Conservation (phyloP, 2,888 invertebrate genomes). For the Bembecia ichneumoniformis region DNA sequence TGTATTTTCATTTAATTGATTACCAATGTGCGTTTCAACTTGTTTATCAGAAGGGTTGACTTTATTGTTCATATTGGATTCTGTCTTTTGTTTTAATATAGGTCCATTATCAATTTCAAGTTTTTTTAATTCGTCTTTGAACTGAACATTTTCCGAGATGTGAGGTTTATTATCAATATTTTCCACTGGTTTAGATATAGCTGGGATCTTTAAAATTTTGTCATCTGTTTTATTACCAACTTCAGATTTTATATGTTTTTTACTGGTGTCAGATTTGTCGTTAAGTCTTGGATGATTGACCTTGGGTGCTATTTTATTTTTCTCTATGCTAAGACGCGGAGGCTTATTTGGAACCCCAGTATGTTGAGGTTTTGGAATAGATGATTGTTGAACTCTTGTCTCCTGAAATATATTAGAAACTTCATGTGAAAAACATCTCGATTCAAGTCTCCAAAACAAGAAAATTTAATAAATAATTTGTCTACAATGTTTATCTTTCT, state of each 20-base stretch:
- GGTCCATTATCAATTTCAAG: background rate
- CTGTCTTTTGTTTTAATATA: conserved; percentile 1
- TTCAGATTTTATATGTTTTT: background rate
- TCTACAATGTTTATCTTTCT: background rate
- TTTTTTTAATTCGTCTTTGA: background rate
- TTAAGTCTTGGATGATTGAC: background rate
- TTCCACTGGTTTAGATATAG: too few relatives aligned
- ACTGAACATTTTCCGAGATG: background rate
- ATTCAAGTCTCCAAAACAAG: too few relatives aligned
- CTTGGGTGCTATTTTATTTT: background rate
- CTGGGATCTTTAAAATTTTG: too few relatives aligned
- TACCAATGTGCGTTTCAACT: too few relatives aligned
- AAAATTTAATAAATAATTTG: too few relatives aligned
- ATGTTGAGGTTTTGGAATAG: background rate
- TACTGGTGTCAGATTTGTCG: background rate
- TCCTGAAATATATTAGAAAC: too few relatives aligned
- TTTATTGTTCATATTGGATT: conserved; percentile 4
- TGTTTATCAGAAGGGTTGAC: too few relatives aligned
- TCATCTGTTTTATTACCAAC: background rate
- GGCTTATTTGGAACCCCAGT: conserved; percentile 2
- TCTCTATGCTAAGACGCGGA: conserved; percentile 17
- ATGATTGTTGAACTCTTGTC: background rate
- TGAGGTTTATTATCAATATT: background rate
- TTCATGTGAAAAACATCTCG: too few relatives aligned
- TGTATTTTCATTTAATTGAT: background rate